Evolutionary conservation across 2,797 vertebrate genomes (phyloP).

Genomic region (Acomys russatus): DNA sequence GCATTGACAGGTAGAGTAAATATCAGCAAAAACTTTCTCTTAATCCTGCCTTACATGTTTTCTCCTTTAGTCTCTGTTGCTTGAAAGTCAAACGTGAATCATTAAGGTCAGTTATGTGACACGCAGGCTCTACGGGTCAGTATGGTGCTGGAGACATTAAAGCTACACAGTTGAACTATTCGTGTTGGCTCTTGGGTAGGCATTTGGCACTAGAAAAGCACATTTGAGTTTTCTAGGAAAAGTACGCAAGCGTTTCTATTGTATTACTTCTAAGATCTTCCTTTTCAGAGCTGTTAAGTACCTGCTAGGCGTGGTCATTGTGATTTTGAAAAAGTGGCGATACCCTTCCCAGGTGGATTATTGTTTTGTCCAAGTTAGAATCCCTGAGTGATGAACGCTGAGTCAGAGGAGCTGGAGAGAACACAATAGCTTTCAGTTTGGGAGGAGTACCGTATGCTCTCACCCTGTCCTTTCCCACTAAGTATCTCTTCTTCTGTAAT

Average conservation of each 20-base stretch:
- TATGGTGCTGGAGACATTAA: neutral
- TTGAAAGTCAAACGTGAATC: neutral
- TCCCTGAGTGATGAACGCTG: too few species aligned
- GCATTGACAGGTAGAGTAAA: neutral
- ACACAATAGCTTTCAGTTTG: neutral
- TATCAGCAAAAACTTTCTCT: neutral
- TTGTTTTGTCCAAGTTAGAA: neutral
- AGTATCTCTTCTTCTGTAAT: neutral
- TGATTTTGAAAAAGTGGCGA: neutral
- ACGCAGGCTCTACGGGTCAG: rapidly evolving
- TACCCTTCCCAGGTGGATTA: neutral
- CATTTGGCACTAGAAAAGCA: constrained; percentile 72
- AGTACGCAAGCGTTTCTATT: neutral
- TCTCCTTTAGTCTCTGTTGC: neutral
- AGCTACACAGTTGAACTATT: neutral
- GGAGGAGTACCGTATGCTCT: too few species aligned
- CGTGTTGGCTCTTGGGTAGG: neutral
- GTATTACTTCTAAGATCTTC: neutral
- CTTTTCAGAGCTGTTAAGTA: constrained; percentile 16
- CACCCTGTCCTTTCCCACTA: neutral
- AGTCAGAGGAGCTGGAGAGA: neutral
- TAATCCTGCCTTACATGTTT: neutral
- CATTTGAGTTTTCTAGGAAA: constrained; percentile 10
- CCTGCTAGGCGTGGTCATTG: neutral
- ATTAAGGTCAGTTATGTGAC: neutral